phyloP scores from a whole-genome alignment of 2,888 invertebrate species.

The Drosophila formosana region DNA sequence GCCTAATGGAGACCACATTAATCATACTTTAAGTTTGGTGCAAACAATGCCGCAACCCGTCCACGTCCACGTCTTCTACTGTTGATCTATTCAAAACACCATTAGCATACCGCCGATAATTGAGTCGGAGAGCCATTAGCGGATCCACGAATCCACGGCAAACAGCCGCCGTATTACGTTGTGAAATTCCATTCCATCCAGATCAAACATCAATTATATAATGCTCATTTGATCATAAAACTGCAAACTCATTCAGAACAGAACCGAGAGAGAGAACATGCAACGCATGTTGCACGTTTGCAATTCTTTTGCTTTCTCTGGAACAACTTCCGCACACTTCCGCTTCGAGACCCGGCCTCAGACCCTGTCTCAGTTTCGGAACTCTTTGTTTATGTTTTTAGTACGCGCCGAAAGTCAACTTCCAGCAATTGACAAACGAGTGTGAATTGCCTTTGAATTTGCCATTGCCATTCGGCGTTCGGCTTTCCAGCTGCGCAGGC shows the following conservation, averaged over 20 bases:
- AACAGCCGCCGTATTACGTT: conserved; percentile 76
- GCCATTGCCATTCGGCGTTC: conserved; percentile 26
- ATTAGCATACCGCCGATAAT: conserved; percentile 77
- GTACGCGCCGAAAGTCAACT: conserved; percentile 76
- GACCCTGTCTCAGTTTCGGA: background rate
- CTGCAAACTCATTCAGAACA: conserved; percentile 55
- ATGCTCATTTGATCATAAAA: conserved; percentile 38
- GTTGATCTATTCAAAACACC: conserved; percentile 67
- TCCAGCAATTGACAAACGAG: conserved; percentile 74
- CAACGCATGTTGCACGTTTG: conserved; percentile 33
- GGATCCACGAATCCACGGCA: conserved; percentile 22
- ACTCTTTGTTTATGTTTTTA: conserved; percentile 34
- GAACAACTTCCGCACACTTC: conserved; percentile 61
- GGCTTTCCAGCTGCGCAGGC: conserved; percentile 74
- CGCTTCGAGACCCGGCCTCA: conserved; percentile 20
- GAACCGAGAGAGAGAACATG: conserved; percentile 15
- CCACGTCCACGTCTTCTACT: conserved; percentile 4
- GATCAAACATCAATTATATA: conserved; percentile 55
- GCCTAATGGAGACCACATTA: conserved; percentile 68
- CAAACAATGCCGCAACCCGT: conserved; percentile 57
- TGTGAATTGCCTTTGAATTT: conserved; percentile 77
- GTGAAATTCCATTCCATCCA: conserved; percentile 55
- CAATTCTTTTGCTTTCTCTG: conserved; percentile 31
- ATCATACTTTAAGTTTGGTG: conserved; percentile 67
- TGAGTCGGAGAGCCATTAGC: conserved; percentile 71